Base-by-base conservation (phyloP, 1,140 invertebrate genomes). In the Rhyzopertha dominica region DNA sequence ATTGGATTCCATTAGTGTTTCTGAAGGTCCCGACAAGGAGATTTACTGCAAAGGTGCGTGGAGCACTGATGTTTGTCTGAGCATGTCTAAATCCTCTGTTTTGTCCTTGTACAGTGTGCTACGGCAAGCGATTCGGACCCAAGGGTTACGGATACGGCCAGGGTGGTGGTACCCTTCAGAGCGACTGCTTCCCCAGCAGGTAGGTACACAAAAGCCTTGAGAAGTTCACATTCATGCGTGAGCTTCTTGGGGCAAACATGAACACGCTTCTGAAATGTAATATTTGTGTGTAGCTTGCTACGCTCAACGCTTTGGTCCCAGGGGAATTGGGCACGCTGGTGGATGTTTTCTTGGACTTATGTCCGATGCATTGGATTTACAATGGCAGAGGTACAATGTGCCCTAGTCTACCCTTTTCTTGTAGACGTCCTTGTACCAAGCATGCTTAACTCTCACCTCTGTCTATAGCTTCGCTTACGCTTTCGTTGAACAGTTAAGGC, bases 41-140 rank as follows among this genome's bases (percentile, higher is more conserved):
- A 90, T 99, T 73, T 98, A 95, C 75, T 99, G 96, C 77, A 93
- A 91, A 90, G 87, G 90, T 92, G 77, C 70, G 77, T 61, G 24
- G 16, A 43, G 32, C 39, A 38, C 35, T 23, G 29, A 17, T 17
- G n/a, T n/a, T n/a, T n/a, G n/a, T n/a, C n/a, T n/a, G n/a, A n/a
- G n/a, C n/a, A n/a, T n/a, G n/a, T n/a, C n/a, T n/a, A n/a, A n/a
- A n/a, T n/a, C n/a, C n/a, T n/a, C n/a, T 56, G 49, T 54, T 47
- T 53, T 52, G 48, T 58, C 34, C 43, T 45, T 39, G 34, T 53
- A 29, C 49, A 91, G 88, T 87, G 61, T 94, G 90, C 79, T 95
- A 95, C 73, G 89, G 80, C 62, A 93, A 90, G 79, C 85, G 83
- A 74, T 95, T 91, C 74, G 90, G 90, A 56, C 90, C 90, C 47